A percentile compares a stretch with the other conserved stretches of the same genome.
These are phyloP conservation scores for Delia radicum DNA, from an alignment of 1,140 invertebrate species.

Conservation along the genomic window DNA sequence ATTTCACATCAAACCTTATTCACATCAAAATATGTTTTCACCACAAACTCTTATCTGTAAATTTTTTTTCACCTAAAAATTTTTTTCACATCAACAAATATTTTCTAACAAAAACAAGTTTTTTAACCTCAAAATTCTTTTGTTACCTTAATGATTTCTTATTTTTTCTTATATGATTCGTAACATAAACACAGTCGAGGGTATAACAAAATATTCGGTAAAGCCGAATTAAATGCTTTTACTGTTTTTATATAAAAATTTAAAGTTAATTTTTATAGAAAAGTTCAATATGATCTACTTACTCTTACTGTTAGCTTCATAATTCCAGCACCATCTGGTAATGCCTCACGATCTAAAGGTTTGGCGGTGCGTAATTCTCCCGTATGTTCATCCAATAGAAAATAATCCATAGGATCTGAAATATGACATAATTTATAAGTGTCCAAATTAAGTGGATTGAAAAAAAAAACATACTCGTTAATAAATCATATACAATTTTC, in stretches of 20 bases:
- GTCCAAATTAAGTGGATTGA: background rate
- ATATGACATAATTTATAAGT: background rate
- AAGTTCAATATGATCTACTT: slow-evolving; percentile 37
- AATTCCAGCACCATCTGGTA: slow-evolving; percentile 75
- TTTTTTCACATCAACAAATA: background rate
- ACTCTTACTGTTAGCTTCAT: slow-evolving; percentile 71
- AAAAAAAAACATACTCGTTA: slow-evolving; percentile 71
- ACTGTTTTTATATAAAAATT: too few species aligned
- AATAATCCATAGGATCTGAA: slow-evolving; percentile 85
- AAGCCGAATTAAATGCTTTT: too few species aligned
- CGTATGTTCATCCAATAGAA: slow-evolving; percentile 72
- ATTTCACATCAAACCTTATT: too few species aligned
- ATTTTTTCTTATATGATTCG: too few species aligned
- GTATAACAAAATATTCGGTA: too few species aligned
- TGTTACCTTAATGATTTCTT: too few species aligned
- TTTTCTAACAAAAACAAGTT: background rate
- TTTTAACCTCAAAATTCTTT: too few species aligned
- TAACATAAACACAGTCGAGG: too few species aligned
- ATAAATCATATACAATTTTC: slow-evolving; percentile 73
- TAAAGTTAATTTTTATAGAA: background rate
- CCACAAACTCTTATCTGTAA: too few species aligned
- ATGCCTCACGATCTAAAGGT: slow-evolving; percentile 78
- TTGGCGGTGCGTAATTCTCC: slow-evolving; percentile 82
- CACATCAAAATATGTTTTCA: too few species aligned
- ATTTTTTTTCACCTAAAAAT: too few species aligned